These are phyloP conservation scores for Arothron firmamentum DNA, from an alignment of 2,113 vertebrate species.

Conservation along the genomic window DNA sequence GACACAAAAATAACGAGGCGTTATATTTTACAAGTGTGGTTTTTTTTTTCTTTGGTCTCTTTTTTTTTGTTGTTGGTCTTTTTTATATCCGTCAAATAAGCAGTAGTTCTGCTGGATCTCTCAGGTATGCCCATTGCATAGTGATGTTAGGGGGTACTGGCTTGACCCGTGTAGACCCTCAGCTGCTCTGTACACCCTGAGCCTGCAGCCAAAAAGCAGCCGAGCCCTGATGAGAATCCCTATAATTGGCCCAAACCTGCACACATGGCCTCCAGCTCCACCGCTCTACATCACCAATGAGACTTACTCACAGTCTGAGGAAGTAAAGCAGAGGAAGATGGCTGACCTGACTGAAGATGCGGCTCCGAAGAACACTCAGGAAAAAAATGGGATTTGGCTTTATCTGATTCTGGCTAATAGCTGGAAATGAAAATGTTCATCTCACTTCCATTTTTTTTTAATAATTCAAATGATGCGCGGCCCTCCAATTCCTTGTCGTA, in stretches of 20 bases:
- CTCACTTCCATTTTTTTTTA: not conserved
- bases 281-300: slow-evolving; percentile 65
- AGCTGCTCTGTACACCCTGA: slow-evolving; percentile 56
- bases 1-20: too few species aligned
- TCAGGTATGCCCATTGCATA: slow-evolving; percentile 63
- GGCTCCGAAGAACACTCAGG: slow-evolving; percentile 13
- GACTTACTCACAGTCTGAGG: slow-evolving; percentile 42
- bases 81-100: slow-evolving; percentile 40
- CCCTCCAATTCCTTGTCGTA: not conserved
- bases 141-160: slow-evolving; percentile 61
- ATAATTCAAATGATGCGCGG: slow-evolving; percentile 19
- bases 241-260: slow-evolving; percentile 73
- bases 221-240: slow-evolving; percentile 70
- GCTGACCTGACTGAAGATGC: slow-evolving; percentile 58
- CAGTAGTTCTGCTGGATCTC: slow-evolving; percentile 40
- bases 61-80: slow-evolving; percentile 6
- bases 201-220: slow-evolving; percentile 64
- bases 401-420: slow-evolving; percentile 23
- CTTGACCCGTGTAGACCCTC: slow-evolving; percentile 65
- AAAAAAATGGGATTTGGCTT: slow-evolving; percentile 36
- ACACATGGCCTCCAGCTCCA: slow-evolving; percentile 65
- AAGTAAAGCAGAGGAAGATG: slow-evolving; percentile 41
- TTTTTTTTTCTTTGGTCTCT: not conserved
- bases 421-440: slow-evolving; percentile 24
- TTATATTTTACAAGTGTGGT: too few species aligned